These are phyloP conservation scores for Yponomeuta plumbellus DNA, from an alignment of 2,888 invertebrate species.

Conservation along the genomic window DNA sequence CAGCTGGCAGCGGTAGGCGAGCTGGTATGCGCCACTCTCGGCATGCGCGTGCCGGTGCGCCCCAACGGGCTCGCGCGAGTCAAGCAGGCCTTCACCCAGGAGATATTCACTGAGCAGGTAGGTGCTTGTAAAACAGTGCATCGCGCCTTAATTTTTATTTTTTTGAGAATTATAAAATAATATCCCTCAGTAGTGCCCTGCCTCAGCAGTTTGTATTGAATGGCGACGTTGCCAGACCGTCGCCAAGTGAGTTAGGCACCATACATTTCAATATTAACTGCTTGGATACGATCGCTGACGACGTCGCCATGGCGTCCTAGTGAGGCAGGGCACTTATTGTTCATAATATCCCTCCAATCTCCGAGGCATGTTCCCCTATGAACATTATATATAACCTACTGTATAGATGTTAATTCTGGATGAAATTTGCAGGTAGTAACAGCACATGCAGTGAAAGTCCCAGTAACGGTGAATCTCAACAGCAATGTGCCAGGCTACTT, in stretches of 20 bases:
- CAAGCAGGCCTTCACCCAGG: slow-evolving; percentile 96
- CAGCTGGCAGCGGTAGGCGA: slow-evolving; percentile 95
- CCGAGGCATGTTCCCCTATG: background rate
- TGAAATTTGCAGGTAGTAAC: slow-evolving; percentile 83
- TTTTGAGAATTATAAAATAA: too few species aligned
- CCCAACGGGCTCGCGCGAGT: slow-evolving; percentile 91
- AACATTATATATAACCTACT: background rate
- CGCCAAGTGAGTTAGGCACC: too few species aligned
- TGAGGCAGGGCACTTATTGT: too few species aligned
- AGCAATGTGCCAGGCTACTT: slow-evolving; percentile 93
- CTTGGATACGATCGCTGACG: too few species aligned
- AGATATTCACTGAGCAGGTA: slow-evolving; percentile 96
- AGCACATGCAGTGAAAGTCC: slow-evolving; percentile 96
- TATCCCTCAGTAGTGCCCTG: too few species aligned
- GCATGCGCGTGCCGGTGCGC: slow-evolving; percentile 94
- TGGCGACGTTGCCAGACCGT: too few species aligned
- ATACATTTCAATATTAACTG: too few species aligned
- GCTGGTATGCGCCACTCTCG: slow-evolving; percentile 93
- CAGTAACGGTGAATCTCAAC: slow-evolving; percentile 92
- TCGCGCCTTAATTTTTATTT: too few species aligned
- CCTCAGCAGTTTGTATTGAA: too few species aligned
- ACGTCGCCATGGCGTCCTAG: too few species aligned
- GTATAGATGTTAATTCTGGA: background rate
- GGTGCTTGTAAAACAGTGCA: slow-evolving; percentile 20
- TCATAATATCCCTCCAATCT: too few species aligned